Evolutionary conservation across 2,797 vertebrate species (phyloP), one percentile per base, ranked within the genome.

Genomic region (Acanthurus tractus): DNA sequence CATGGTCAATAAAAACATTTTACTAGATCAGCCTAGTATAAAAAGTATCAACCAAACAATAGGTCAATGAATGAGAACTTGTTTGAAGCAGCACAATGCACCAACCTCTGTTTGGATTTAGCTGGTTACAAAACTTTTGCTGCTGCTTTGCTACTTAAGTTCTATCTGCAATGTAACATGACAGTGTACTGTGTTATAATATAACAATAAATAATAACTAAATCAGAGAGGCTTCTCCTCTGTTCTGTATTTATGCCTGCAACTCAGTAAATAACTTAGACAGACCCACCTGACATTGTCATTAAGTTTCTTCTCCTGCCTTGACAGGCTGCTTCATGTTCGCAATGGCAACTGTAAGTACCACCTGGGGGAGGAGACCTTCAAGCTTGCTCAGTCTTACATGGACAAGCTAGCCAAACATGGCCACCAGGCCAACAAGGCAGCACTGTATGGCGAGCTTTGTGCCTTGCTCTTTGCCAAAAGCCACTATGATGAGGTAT

Each of bases 401-500:
- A 99, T 99, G 97, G 98, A 98, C 46, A 99, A 98, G 90, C 94
- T 99, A 62, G 97, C 97, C 87, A 98, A 98, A 88, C 97, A 98
- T 0, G 97, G 98, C 76, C 98, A 99, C 85, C 96, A 97, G 86
- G 97, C 98, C 83, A 99, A 99, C 93, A 99, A 97, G 93, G 98
- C 98, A 0, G 98, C 98, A 0, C 96, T 99, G 0, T 99, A 99
- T 2, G 98, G 97, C 49, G 98, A 99, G 90, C 94, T 99, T 1
- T 99, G 98, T 63, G 97, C 98, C 2, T 95, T 99, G 86, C 96
- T 99, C 55, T 99, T 99, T 80, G 98, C 98, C 89, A 99, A 99
- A 96, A 99, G 98, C 92, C 98, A 99, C 93, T 99, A 99, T 8
- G 98, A 99, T 63, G 98, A 99, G 96, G 98, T 99, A 90, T 82